These are phyloP conservation scores for Sanderia malayensis DNA, from an alignment of 30 jellyfish, hydroid and myxozoan genomes.

Conservation along the genomic window DNA sequence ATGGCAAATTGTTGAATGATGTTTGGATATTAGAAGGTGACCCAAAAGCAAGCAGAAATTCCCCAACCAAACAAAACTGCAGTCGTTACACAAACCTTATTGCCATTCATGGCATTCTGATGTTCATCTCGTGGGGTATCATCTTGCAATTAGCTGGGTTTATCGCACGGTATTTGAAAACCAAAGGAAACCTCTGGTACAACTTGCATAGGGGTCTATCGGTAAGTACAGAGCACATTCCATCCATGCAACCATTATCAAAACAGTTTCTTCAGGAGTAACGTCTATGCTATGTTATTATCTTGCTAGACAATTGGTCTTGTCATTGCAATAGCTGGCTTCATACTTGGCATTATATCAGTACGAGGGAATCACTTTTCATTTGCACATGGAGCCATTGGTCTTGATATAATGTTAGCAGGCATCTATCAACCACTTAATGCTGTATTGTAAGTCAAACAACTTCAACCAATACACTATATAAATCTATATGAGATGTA, in stretches of 20 bases:
- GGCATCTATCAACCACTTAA: constrained; percentile 75
- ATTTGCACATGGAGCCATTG: constrained; percentile 74
- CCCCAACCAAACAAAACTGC: constrained; percentile 32
- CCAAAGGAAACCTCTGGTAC: constrained; percentile 41
- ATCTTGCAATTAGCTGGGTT: constrained; percentile 56
- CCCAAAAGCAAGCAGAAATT: constrained; percentile 9
- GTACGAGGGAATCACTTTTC: constrained; percentile 46
- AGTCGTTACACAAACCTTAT: constrained; percentile 33
- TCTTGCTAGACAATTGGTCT: constrained; percentile 46
- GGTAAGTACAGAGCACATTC: too few species aligned
- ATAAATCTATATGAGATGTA: too few species aligned
- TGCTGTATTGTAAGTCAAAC: constrained; percentile 52
- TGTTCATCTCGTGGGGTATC: constrained; percentile 67
- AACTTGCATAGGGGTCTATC: constrained; percentile 35
- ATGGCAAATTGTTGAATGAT: constrained; percentile 39
- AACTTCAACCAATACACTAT: too few species aligned
- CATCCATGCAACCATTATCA: too few species aligned
- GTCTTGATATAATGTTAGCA: constrained; percentile 66
- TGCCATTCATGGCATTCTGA: constrained; percentile 56
- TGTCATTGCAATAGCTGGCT: constrained; percentile 42
- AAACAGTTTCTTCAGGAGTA: background rate
- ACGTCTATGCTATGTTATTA: background rate
- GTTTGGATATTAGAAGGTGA: constrained; percentile 53
- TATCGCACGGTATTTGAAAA: constrained; percentile 61
- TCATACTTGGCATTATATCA: constrained; percentile 55